These are phyloP conservation scores for Adela reaumurella DNA, from an alignment of 2,888 invertebrate species.

Conservation along the genomic window DNA sequence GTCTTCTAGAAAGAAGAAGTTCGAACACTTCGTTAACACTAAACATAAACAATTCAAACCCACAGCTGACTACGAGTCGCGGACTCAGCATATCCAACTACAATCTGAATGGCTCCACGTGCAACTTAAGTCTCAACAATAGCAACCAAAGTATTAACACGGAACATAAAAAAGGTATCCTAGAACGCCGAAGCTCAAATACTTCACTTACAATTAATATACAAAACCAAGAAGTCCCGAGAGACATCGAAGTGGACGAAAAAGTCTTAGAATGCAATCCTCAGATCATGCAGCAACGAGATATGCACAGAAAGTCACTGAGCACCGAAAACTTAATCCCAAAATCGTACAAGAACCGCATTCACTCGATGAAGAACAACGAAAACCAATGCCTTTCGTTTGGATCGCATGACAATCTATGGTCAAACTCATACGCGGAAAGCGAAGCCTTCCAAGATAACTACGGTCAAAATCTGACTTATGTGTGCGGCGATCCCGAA, in stretches of 20 bases:
- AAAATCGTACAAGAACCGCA: conserved; percentile 43
- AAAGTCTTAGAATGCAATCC: conserved; percentile 30
- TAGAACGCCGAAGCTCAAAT: conserved; percentile 77
- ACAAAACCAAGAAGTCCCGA: conserved; percentile 34
- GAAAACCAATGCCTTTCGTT: conserved; percentile 30
- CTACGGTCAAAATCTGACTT: conserved; percentile 23
- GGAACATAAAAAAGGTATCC: conserved; percentile 57
- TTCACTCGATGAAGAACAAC: conserved; percentile 25
- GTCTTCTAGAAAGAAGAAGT: conserved; percentile 78
- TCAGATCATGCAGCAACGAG: conserved; percentile 1
- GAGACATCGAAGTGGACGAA: conserved; percentile 46
- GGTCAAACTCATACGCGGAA: conserved; percentile 42
- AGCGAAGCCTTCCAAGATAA: conserved; percentile 27
- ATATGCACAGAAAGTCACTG: conserved; percentile 51
- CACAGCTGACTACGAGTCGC: conserved; percentile 42
- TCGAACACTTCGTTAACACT: conserved; percentile 89
- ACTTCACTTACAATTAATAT: conserved; percentile 72
- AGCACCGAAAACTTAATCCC: conserved; percentile 60
- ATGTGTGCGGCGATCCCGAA: conserved; percentile 45
- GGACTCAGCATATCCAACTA: conserved; percentile 50
- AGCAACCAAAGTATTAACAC: conserved; percentile 46
- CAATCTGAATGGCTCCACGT: conserved; percentile 47
- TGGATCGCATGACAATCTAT: conserved; percentile 51
- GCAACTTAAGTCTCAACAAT: conserved; percentile 45
- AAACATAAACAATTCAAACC: conserved; percentile 53